Conservation (phyloP, 2,797 vertebrate genomes). For the Acipenser transmontanus region DNA sequence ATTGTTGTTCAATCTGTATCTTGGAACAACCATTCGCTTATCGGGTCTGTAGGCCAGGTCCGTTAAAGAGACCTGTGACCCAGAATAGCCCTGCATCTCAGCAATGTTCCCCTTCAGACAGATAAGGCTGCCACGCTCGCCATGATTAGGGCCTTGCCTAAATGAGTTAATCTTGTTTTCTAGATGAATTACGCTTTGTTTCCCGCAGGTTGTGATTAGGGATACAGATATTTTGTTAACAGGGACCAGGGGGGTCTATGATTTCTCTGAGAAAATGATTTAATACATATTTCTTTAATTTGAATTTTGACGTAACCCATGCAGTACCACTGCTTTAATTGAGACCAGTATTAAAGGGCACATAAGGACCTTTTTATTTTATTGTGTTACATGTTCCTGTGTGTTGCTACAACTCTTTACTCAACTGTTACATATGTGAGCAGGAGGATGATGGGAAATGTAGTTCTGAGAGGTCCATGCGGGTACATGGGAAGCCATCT, state of each 20-base stretch:
- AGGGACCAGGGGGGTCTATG: constrained; percentile 22
- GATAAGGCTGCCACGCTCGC: constrained; percentile 55
- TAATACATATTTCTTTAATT: constrained; percentile 15
- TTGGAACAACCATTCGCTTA: constrained; percentile 45
- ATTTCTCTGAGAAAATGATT: constrained; percentile 4
- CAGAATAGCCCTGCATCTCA: constrained; percentile 54
- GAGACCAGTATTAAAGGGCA: no score
- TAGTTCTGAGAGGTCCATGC: no score
- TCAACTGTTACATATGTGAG: no score
- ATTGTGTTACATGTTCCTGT: no score
- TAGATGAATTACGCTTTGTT: constrained; percentile 80
- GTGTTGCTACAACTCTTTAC: no score
- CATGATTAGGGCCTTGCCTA: constrained; percentile 64
- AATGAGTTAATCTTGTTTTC: constrained; percentile 67
- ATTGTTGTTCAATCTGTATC: constrained; percentile 48
- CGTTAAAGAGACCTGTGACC: constrained; percentile 56
- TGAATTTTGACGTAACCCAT: constrained; percentile 1
- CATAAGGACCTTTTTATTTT: no score
- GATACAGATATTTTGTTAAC: constrained; percentile 81
- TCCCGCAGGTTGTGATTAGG: constrained; percentile 82
- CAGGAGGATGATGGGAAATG: no score
- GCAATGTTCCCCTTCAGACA: constrained; percentile 46
- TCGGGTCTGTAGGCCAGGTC: constrained; percentile 49
- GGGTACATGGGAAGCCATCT: no score
- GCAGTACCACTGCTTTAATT: not conserved